A percentile compares a stretch with the other conserved stretches of the same genome.
Evolutionary conservation across 2,113 vertebrate genomes (phyloP).

Genomic region (Columba livia): DNA sequence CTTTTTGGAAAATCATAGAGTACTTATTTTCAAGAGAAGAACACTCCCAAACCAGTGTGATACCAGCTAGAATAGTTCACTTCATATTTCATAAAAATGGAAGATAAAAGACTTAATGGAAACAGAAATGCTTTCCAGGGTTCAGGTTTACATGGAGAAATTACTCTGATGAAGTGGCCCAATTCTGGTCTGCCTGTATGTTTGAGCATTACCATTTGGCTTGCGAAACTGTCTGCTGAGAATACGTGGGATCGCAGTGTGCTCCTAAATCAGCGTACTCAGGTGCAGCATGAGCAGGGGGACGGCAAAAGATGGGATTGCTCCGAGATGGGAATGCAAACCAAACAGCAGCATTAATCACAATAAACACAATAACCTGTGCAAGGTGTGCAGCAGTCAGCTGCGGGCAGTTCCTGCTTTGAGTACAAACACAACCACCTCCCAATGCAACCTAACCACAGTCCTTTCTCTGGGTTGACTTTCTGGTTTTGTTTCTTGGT

Average conservation of each 20-base stretch:
- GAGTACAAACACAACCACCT: neutral
- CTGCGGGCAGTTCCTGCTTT: conserved; percentile 23
- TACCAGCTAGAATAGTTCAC: neutral
- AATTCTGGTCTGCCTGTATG: neutral
- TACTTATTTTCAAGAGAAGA: conserved; percentile 48
- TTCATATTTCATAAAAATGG: neutral
- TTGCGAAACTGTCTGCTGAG: neutral
- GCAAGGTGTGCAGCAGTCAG: neutral
- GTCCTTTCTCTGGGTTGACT: neutral
- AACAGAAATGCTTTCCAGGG: conserved; percentile 6
- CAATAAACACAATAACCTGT: neutral
- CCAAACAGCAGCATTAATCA: neutral
- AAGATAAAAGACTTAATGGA: neutral
- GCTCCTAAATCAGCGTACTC: neutral
- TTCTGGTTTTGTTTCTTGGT: neutral
- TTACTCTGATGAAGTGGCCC: neutral
- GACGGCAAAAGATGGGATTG: neutral
- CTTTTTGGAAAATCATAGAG: conserved; percentile 39
- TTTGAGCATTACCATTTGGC: neutral
- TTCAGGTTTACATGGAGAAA: neutral
- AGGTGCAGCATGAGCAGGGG: neutral
- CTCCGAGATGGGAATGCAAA: neutral
- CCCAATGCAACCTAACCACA: neutral
- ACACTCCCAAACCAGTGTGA: neutral
- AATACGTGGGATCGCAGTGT: neutral